Base-by-base conservation (phyloP, 2,888 invertebrate genomes). In the Lycaena phlaeas region DNA sequence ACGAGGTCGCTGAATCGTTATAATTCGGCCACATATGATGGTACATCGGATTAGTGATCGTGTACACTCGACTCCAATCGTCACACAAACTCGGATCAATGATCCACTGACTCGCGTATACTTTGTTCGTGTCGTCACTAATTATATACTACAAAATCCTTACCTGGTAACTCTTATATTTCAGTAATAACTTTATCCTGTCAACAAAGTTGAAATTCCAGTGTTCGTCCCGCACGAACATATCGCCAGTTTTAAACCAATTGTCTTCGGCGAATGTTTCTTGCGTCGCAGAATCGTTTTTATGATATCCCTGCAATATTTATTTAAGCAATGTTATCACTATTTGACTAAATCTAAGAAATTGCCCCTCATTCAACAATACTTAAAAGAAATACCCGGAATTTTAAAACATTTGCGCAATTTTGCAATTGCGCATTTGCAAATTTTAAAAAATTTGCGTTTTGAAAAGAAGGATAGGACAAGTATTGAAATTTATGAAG, bases 211-310 rank as follows among this genome's bases (percentile, higher is more conserved):
- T 86, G 43, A 74, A 79, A 47, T 84, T 75, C 48, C 64, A 64
- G n/a, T 78, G 64, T 10, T 78, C 70, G 46, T 87, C 86, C 44
- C 79, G 78, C 45, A 81, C 86, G 12, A 77, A 69, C 14, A 86
- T 58, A 44, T 87, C 87, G 0, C 87, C 87, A 1, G 86, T 81
- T 50, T 71, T 79, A 22, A 86, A 59, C 81, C 82, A 87, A 2
- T 82, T 69, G 15, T 74, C 76, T n/a, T 62, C 59, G 5, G 78
- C 67, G 40, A 77, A 76, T 0, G 68, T 54, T 10, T 73, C 72
- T n/a, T 62, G 65, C 0, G 85, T 84, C 3, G 73, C 78, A 42
- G 64, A 50, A 2, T 67, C 61, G 39, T 76, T 71, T 36, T 73
- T 78, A 53, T 79, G 75, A 52, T 86, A 87, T 2, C 71, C 79